These are phyloP conservation scores for Drosophila nigritarsus DNA, from an alignment of 2,888 invertebrate species.

Conservation along the genomic window DNA sequence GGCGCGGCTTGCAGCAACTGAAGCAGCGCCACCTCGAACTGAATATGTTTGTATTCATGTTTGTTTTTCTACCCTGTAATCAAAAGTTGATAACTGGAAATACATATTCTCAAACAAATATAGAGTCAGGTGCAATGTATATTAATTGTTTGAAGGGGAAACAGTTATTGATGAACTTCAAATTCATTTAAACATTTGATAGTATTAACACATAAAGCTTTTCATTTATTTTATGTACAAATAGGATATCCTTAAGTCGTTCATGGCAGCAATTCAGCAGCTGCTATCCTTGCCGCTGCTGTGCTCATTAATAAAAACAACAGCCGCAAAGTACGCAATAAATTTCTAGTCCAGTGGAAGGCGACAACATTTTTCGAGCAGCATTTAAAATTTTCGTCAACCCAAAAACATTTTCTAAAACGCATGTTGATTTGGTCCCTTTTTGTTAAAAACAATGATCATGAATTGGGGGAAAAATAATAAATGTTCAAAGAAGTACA, in stretches of 20 bases:
- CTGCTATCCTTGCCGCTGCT: not conserved
- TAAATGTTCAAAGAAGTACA: not conserved
- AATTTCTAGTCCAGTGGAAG: slow-evolving; percentile 60
- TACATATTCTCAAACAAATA: not conserved
- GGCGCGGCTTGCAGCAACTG: slow-evolving; percentile 56
- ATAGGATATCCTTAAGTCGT: slow-evolving; percentile 12
- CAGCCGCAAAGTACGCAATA: slow-evolving; percentile 74
- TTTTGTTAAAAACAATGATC: not conserved
- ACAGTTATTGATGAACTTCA: not conserved
- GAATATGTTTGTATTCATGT: slow-evolving; percentile 49
- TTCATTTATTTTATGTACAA: not conserved
- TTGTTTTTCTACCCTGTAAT: slow-evolving; percentile 34
- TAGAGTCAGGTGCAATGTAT: not conserved
- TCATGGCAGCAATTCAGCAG: not conserved
- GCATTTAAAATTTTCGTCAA: slow-evolving; percentile 34
- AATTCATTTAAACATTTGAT: not conserved
- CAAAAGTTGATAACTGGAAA: not conserved
- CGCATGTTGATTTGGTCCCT: not conserved
- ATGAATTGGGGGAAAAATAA: not conserved
- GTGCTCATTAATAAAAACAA: slow-evolving; percentile 76
- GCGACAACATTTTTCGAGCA: slow-evolving; percentile 43
- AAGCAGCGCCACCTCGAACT: slow-evolving; percentile 44
- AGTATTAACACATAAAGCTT: not conserved
- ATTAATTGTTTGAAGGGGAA: not conserved
- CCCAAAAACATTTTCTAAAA: slow-evolving; percentile 9